Evolutionary conservation across 2,888 invertebrate genomes (phyloP), one percentile per base, ranked within the genome.

Genomic region (Drosophila prostipennis): DNA sequence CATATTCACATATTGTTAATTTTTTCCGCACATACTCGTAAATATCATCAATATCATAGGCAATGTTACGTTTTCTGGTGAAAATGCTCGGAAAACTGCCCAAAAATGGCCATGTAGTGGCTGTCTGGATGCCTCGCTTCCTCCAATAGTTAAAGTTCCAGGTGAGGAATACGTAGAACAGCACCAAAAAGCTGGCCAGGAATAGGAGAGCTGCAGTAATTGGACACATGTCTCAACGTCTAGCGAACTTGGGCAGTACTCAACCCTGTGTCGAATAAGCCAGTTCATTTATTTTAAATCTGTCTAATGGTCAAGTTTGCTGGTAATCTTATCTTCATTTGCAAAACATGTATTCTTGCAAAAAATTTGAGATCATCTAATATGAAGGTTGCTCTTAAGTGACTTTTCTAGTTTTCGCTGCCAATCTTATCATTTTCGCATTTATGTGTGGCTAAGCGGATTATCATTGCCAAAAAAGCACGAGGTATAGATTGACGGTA

Each of bases 61-160:
- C 78, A 6, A 91, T 61, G 65, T 90, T 87, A 32, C 81, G 76
- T 48, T 81, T 89, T 32, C 87, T 77, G 0, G 87, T 85, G 11
- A 91, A 67, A 8, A 81, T 63, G 49, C 80, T 84, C 8, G 89
- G 89, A 16, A 91, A 77, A 57, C 90, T 93, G 1, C 93, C 93
- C n/a, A 92, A 83, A 5, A 91, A 61, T 0, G 90, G 77, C 34
- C 68, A 71, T 0, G 92, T 91, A 40, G 84, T 80, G 2, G 91
- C 91, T 2, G 90, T 90, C 2, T 81, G 80, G 3, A 93, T 89
- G 8, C 90, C 90, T 0, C 83, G 87, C 36, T 85, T 89, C 42
- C 80, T 89, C 93, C 93, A 93, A 67, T 90, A 91, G 49, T 85
- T 74, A 52, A 89, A 92, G 48, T 89, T 90, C 77, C 89, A 91